phyloP scores from a whole-genome alignment of 2,888 invertebrate species.

The Peribatodes rhomboidaria region DNA sequence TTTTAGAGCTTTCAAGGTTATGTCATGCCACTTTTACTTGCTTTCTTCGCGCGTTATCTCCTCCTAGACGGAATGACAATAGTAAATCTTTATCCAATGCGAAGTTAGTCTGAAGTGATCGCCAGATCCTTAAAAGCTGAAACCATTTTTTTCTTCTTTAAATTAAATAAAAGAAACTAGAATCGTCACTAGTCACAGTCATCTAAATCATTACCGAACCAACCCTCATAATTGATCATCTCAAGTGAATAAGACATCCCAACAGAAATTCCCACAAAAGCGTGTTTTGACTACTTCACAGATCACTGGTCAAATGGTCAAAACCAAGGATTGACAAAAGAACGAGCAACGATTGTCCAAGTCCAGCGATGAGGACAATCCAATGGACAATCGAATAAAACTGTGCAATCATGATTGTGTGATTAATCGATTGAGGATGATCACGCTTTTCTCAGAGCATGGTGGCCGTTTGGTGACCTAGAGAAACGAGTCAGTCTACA shows the following conservation, averaged over 20 bases:
- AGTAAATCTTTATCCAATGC: too few species aligned
- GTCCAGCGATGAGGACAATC: too few species aligned
- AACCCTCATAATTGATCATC: slow-evolving; percentile 3
- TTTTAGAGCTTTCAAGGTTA: too few species aligned
- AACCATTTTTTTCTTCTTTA: too few species aligned
- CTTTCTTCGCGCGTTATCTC: too few species aligned
- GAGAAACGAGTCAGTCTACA: not conserved
- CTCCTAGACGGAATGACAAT: too few species aligned
- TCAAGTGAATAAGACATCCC: slow-evolving; percentile 15
- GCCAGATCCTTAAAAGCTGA: too few species aligned
- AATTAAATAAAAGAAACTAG: not conserved
- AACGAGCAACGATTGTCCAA: slow-evolving; percentile 59
- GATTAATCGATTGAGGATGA: slow-evolving; percentile 64
- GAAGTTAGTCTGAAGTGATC: too few species aligned
- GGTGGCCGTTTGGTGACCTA: slow-evolving; percentile 17
- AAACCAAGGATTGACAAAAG: slow-evolving; percentile 50
- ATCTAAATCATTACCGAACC: slow-evolving; percentile 8
- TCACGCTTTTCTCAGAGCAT: slow-evolving; percentile 45
- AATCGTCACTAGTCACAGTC: not conserved
- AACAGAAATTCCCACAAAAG: slow-evolving; percentile 66
- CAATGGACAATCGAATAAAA: slow-evolving; percentile 53
- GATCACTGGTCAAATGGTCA: slow-evolving; percentile 58
- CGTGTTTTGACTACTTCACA: slow-evolving; percentile 56
- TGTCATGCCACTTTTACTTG: too few species aligned
- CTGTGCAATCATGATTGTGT: slow-evolving; percentile 55